Evolutionary conservation across 2,888 invertebrate genomes (phyloP).

Genomic region (Pasiphila rectangulata): DNA sequence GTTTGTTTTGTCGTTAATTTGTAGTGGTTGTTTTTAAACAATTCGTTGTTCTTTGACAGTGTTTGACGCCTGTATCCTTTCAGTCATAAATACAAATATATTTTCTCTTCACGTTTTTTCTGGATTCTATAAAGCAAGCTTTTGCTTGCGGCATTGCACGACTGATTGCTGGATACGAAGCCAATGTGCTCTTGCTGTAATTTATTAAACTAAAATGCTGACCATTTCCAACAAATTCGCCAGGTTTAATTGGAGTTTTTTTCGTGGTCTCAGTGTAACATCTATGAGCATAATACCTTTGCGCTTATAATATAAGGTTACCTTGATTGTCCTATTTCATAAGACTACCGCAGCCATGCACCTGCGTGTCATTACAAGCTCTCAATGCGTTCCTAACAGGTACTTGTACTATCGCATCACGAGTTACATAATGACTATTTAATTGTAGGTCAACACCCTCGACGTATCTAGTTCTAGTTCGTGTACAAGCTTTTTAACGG

Average conservation of each 20-base stretch:
- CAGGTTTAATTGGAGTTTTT: too few species aligned
- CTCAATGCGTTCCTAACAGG: constrained; percentile 30
- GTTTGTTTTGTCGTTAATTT: constrained; percentile 14
- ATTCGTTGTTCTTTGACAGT: neutral
- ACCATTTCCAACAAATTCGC: too few species aligned
- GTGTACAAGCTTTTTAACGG: constrained; percentile 32
- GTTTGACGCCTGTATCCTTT: neutral
- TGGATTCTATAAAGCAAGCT: too few species aligned
- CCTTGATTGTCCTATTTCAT: too few species aligned
- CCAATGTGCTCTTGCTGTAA: neutral
- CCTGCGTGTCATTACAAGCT: constrained; percentile 44
- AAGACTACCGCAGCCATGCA: too few species aligned
- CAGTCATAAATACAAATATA: neutral
- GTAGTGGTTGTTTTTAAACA: constrained; percentile 1
- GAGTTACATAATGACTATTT: constrained; percentile 57
- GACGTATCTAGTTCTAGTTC: constrained; percentile 29
- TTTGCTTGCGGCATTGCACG: too few species aligned
- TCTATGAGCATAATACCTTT: too few species aligned
- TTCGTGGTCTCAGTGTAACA: too few species aligned
- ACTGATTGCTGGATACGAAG: too few species aligned
- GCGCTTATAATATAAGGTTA: too few species aligned
- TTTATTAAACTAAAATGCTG: neutral
- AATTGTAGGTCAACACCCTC: constrained; percentile 63
- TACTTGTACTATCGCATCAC: constrained; percentile 36
- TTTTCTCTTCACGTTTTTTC: too few species aligned